Evolutionary conservation across 1,140 invertebrate species (phyloP).

Genomic region (Samia ricini): DNA sequence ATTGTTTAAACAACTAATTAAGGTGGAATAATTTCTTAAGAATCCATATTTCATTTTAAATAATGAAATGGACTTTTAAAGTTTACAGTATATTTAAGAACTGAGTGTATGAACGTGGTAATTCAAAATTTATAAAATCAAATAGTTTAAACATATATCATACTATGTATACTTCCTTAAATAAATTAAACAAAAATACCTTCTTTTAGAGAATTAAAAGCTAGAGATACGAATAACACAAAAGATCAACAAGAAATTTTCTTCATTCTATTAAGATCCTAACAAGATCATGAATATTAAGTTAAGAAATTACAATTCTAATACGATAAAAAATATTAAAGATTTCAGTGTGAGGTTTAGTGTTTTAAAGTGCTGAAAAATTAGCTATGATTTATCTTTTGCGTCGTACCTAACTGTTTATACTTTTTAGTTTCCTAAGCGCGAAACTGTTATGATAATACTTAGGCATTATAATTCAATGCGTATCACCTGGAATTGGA

Average conservation of each 20-base stretch:
- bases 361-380: too few species aligned
- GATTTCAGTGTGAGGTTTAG: too few species aligned
- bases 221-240: too few species aligned
- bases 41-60: neutral
- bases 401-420: neutral
- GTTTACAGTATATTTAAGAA: neutral
- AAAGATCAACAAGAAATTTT: too few species aligned
- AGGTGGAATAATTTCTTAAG: neutral
- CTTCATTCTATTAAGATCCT: too few species aligned
- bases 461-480: conserved; percentile 33
- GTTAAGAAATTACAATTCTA: too few species aligned
- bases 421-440: neutral
- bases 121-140: neutral
- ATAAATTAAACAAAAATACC: too few species aligned
- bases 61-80: neutral
- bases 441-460: neutral
- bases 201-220: too few species aligned
- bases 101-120: neutral
- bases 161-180: too few species aligned
- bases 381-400: neutral
- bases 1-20: neutral
- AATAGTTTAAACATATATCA: too few species aligned
- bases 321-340: too few species aligned
- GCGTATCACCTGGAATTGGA: conserved; percentile 25
- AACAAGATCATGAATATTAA: too few species aligned